Percentiles rank a stretch among this genome's conserved stretches.
phyloP scores from a whole-genome alignment of 2,797 vertebrate species.

The Brachymystax lenok region DNA sequence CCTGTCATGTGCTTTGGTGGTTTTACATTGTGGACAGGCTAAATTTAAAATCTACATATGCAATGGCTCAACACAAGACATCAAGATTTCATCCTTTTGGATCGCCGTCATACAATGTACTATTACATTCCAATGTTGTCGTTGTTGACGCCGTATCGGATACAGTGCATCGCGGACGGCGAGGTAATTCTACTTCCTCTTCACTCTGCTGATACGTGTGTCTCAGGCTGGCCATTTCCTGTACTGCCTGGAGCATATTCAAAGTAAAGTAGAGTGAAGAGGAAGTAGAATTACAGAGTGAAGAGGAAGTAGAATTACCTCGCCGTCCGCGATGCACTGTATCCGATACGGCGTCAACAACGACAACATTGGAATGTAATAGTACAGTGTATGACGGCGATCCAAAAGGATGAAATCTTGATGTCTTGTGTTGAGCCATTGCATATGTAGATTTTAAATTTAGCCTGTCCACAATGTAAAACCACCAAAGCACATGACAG shows the following conservation, averaged over 20 bases:
- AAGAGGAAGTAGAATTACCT: neutral
- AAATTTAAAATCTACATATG: too few relatives aligned
- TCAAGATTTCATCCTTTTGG: neutral
- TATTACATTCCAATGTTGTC: neutral
- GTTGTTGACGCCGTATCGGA: neutral
- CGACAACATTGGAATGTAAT: neutral
- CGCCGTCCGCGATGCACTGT: neutral
- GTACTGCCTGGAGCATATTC: too few relatives aligned
- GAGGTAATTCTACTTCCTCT: neutral
- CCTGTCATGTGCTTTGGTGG: neutral
- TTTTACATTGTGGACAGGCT: neutral
- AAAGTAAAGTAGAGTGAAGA: too few relatives aligned
- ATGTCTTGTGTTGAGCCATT: neutral
- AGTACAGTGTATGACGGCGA: too few relatives aligned
- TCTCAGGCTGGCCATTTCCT: neutral
- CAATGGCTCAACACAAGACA: too few relatives aligned
- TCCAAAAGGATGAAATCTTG: neutral
- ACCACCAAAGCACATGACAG: neutral
- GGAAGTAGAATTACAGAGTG: too few relatives aligned
- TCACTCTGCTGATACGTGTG: neutral
- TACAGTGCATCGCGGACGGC: neutral
- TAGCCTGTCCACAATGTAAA: neutral
- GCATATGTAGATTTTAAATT: too few relatives aligned
- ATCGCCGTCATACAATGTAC: neutral
- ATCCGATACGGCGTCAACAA: neutral